Evolutionary conservation across 2,888 invertebrate genomes (phyloP), one percentile per base, ranked within the genome.

Genomic region (Cerastis rubricosa): DNA sequence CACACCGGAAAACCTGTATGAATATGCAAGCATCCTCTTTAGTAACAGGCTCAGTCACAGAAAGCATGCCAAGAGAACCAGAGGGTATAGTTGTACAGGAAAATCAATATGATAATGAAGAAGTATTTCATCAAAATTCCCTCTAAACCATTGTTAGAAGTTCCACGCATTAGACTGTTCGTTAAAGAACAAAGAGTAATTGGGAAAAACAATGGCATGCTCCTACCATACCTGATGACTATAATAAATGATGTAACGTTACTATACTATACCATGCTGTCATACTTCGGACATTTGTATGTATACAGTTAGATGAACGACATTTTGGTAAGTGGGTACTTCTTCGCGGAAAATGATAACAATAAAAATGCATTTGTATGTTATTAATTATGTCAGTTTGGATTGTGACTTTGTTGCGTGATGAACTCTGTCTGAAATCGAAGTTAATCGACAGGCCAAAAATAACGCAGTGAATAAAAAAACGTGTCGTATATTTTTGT

Each of bases 101-200:
- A 64, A 83, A 49, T 22, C 5, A 4, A 29, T 4, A 11, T 1
- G 5, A 25, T 76, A 75, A 35, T 57, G 25, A 59, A 76, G 49
- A 47, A 47, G 25, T 67, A 59, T 67, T 85, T 61, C 22, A 79
- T 71, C 19, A 57, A 80, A 80, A 84, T 61, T 43, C n/a, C 40
- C 72, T 67, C 54, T 57, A 9, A 63, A 45, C 80, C 76, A 40
- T 66, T 61, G 43, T 51, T 70, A 63, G 66, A 22, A 68, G 74
- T 85, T 51, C 67, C 65, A 11, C 85, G 57, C 71, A 85, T 71
- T 54, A 77, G 7, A 54, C 70, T 57, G 47, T 63, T 35, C 59
- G 19, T 43, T 59, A 4, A 45, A 68, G 76, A 87, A 88, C 87
- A 87, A 87, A 78, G 85, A 71, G 87, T 59, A 40, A 85, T 87